phyloP scores from a whole-genome alignment of 53 echinoderm and acorn worm genomes.

The Luidia sarsii region DNA sequence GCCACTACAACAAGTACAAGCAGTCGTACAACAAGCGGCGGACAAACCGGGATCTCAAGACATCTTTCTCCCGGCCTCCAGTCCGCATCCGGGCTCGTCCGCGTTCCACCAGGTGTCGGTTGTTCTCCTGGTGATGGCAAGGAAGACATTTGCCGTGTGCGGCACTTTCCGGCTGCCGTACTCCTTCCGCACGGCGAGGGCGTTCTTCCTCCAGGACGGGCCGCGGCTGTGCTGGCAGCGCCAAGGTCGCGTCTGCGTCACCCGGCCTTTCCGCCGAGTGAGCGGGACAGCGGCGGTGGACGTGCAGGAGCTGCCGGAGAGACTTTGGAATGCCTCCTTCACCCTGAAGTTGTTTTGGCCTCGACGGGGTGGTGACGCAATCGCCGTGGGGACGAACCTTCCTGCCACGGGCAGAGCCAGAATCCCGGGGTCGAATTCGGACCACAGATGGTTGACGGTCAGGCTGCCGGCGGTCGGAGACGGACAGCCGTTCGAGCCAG shows the following conservation, averaged over 20 bases:
- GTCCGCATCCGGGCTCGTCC: not conserved
- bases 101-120: not conserved
- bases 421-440: not conserved
- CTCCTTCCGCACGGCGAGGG: not conserved
- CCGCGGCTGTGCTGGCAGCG: constrained; percentile 45
- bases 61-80: not conserved
- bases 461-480: not conserved
- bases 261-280: not conserved
- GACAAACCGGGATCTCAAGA: not conserved
- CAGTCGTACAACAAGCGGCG: not conserved
- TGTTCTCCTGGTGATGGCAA: not conserved
- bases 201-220: constrained; percentile 18
- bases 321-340: constrained; percentile 5
- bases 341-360: constrained; percentile 35
- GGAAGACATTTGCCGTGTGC: not conserved
- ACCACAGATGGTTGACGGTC: not conserved
- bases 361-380: constrained; percentile 15
- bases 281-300: not conserved
- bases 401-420: not conserved
- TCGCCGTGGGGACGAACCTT: constrained; percentile 34
- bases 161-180: not conserved
- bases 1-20: too few relatives aligned
- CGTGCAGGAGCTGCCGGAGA: not conserved
- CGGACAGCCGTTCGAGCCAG: not conserved
- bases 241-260: constrained; percentile 5